Percentiles rank a stretch among this genome's conserved stretches.
phyloP scores from a whole-genome alignment of 2,888 invertebrate genomes.

The Onthophagus sagittarius region DNA sequence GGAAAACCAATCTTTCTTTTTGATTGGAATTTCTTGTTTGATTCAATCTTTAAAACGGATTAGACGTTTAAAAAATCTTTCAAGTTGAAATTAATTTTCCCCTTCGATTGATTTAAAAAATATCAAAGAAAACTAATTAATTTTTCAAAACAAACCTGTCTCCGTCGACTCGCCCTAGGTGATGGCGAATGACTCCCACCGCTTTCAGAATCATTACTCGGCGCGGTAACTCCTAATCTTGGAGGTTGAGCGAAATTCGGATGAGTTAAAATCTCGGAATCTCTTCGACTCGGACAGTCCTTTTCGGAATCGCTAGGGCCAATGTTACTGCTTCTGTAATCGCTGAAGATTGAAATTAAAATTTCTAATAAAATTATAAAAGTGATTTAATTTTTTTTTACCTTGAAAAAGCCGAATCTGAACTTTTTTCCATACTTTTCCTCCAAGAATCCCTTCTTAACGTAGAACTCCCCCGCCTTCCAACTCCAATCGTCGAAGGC shows the following conservation, averaged over 20 bases:
- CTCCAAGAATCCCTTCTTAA: slow-evolving; percentile 85
- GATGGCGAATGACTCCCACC: slow-evolving; percentile 85
- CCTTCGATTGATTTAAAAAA: no score
- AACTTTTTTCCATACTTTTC: slow-evolving; percentile 87
- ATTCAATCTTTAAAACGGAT: neutral
- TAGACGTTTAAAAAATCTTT: neutral
- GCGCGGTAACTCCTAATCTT: slow-evolving; percentile 61
- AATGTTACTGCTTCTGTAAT: slow-evolving; percentile 87
- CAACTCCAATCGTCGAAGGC: slow-evolving; percentile 38
- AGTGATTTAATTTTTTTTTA: slow-evolving; percentile 38
- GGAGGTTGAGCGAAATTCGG: slow-evolving; percentile 47
- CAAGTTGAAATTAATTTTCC: neutral
- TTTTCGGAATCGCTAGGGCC: slow-evolving; percentile 88
- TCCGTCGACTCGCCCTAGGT: slow-evolving; percentile 73
- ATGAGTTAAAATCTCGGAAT: slow-evolving; percentile 52
- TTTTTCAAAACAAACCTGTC: slow-evolving; percentile 56
- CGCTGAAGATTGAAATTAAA: slow-evolving; percentile 58
- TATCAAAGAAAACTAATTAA: no score
- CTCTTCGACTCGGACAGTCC: slow-evolving; percentile 73
- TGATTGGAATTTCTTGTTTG: no score
- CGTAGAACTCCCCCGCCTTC: slow-evolving; percentile 53
- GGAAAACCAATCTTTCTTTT: neutral
- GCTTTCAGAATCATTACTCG: slow-evolving; percentile 78
- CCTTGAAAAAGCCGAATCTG: slow-evolving; percentile 92
- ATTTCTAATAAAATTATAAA: neutral